A percentile compares a stretch with the other conserved stretches of the same genome.
Conservation (phyloP, 2,888 invertebrate genomes). For the Melipona beecheii region DNA sequence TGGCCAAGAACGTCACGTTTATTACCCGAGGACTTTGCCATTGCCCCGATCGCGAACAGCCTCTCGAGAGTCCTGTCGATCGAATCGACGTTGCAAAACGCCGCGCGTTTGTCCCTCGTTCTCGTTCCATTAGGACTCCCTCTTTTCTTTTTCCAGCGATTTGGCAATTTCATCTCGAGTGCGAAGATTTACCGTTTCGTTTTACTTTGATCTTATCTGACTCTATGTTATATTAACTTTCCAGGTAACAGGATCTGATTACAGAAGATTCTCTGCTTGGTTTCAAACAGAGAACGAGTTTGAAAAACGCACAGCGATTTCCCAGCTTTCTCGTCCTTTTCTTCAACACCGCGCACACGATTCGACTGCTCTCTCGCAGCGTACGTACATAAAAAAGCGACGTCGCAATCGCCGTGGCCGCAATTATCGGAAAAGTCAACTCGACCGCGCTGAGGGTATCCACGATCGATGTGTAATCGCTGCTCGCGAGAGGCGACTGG, state of each 20-base stretch:
- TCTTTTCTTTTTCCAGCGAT: no score
- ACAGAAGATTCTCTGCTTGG: background rate
- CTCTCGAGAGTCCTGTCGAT: constrained; percentile 29
- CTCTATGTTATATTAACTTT: no score
- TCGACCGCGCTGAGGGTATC: constrained; percentile 4
- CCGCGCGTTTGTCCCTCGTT: background rate
- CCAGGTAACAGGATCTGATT: no score
- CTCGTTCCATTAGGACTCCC: background rate
- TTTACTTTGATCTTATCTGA: no score
- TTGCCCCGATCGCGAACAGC: constrained; percentile 50
- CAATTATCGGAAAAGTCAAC: constrained; percentile 36
- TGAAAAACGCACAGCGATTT: background rate
- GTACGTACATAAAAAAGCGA: background rate
- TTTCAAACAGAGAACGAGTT: background rate
- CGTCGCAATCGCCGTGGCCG: constrained; percentile 26
- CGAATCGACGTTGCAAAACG: constrained; percentile 53
- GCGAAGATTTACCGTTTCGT: no score
- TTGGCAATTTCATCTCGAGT: no score
- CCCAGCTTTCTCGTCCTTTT: background rate
- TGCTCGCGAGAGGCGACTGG: constrained; percentile 15
- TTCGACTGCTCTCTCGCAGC: background rate
- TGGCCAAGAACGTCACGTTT: constrained; percentile 62
- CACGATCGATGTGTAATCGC: constrained; percentile 32
- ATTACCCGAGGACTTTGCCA: constrained; percentile 58
- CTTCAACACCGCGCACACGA: no score